Percentiles rank a stretch among this genome's conserved stretches.
Evolutionary conservation across 2,113 vertebrate genomes (phyloP).

Genomic region (Spea bombifrons): DNA sequence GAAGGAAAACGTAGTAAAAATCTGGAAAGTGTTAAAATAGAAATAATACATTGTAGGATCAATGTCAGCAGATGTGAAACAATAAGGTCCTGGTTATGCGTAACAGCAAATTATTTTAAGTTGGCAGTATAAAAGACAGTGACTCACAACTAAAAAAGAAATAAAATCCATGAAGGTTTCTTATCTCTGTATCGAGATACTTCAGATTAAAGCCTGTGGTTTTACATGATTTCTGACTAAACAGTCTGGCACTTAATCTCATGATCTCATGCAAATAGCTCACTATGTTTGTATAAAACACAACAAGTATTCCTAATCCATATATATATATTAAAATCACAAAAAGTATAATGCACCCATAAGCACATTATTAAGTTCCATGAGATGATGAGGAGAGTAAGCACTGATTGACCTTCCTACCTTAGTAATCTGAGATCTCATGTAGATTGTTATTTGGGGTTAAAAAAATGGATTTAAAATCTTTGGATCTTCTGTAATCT

Average conservation of each 20-base stretch:
- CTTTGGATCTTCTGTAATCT: too few species aligned
- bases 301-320: not conserved
- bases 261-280: slow-evolving; percentile 14
- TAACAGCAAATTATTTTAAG: not conserved
- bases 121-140: not conserved
- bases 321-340: not conserved
- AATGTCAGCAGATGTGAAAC: not conserved
- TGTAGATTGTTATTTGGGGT: too few species aligned
- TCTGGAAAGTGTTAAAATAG: too few species aligned
- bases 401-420: slow-evolving; percentile 12
- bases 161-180: slow-evolving; percentile 3
- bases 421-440: not conserved
- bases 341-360: not conserved
- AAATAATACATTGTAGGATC: too few species aligned
- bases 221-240: slow-evolving; percentile 11
- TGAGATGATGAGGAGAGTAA: slow-evolving; percentile 2
- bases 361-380: slow-evolving; percentile 19
- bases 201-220: slow-evolving; percentile 3
- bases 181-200: not conserved
- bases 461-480: too few species aligned
- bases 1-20: too few species aligned
- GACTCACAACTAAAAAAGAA: not conserved
- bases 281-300: slow-evolving; percentile 6
- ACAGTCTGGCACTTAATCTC: slow-evolving; percentile 1
- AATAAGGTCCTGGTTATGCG: not conserved